A percentile compares a stretch with the other conserved stretches of the same genome.
Conservation (phyloP, 2,888 invertebrate genomes). For the Andricus curvator region DNA sequence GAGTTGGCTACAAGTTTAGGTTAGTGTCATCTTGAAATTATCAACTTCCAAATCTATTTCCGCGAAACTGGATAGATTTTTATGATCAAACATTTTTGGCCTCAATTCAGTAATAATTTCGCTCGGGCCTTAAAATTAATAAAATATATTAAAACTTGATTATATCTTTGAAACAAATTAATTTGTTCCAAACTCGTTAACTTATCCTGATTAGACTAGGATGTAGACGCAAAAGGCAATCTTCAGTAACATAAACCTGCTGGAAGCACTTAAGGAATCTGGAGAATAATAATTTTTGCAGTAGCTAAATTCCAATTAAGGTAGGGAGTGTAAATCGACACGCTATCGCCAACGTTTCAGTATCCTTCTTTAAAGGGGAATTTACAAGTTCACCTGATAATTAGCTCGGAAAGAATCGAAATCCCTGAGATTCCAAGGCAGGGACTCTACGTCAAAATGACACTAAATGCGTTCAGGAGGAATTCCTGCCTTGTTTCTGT, state of each 20-base stretch:
- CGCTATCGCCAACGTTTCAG: conserved; percentile 1
- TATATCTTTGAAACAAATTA: background rate
- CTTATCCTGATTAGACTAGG: background rate
- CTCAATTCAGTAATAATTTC: no score
- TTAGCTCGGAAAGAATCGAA: conserved; percentile 18
- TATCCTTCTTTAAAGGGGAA: conserved; percentile 2
- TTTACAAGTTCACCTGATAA: conserved; percentile 29
- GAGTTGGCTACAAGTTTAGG: no score
- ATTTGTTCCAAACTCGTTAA: background rate
- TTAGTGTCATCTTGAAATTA: no score
- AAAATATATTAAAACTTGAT: background rate
- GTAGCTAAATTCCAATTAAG: conserved; percentile 15
- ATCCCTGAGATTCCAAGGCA: background rate
- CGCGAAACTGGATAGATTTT: no score
- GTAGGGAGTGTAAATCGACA: conserved; percentile 25
- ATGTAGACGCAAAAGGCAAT: conserved; percentile 16
- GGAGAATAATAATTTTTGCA: conserved; percentile 2
- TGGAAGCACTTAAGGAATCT: background rate
- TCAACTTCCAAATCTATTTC: no score
- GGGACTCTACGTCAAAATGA: conserved; percentile 18
- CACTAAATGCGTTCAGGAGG: conserved; percentile 14
- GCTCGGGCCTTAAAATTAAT: background rate
- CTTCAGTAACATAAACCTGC: conserved; percentile 9
- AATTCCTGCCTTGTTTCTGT: conserved; percentile 7
- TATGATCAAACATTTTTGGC: no score